phyloP scores from a whole-genome alignment of 2,797 vertebrate genomes.

The Acanthopagrus latus region DNA sequence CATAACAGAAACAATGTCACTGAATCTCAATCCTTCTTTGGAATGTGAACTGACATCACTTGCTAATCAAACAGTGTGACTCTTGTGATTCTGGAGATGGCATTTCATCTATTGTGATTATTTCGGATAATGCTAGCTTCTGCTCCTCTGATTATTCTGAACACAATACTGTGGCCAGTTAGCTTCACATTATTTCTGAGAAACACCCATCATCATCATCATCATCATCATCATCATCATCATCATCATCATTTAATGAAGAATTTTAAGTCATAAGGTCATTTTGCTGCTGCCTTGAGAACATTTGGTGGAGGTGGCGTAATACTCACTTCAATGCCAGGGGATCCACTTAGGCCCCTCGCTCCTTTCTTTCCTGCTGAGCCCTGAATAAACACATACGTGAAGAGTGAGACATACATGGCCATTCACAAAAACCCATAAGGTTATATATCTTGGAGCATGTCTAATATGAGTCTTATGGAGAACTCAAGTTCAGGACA shows the following conservation, averaged over 20 bases:
- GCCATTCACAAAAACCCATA: constrained; percentile 44
- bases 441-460: background rate
- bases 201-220: constrained; percentile 1
- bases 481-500: background rate
- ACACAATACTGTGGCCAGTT: background rate
- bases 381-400: constrained; percentile 86
- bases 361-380: constrained; percentile 90
- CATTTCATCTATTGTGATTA: background rate
- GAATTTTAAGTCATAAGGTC: background rate
- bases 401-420: constrained; percentile 49
- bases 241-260: background rate
- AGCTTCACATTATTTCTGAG: background rate
- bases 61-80: background rate
- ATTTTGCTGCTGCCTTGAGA: background rate
- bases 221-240: background rate
- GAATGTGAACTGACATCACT: background rate
- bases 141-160: background rate
- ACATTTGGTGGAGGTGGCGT: background rate
- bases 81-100: background rate
- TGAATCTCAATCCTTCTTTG: background rate
- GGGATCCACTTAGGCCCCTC: constrained; percentile 87
- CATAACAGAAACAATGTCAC: constrained; percentile 27
- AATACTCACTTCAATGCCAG: constrained; percentile 90
- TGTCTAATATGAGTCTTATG: constrained; percentile 16
- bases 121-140: background rate